phyloP scores from a whole-genome alignment of 1,140 invertebrate species.

The Chlorops oryzae region DNA sequence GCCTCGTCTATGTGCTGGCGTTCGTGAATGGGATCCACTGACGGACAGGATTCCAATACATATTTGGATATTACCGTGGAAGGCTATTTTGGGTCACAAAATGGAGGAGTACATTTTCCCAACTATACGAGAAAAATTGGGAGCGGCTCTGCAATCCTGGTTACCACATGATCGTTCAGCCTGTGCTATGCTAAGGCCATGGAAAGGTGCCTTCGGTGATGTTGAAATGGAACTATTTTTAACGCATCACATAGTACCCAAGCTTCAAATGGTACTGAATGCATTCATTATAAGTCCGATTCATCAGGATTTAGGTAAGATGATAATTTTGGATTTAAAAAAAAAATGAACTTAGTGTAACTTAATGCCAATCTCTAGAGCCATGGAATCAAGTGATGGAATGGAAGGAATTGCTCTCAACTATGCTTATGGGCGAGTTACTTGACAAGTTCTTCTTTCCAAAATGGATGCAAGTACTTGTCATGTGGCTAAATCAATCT shows the following conservation, averaged over 20 bases:
- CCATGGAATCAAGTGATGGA: constrained; percentile 82
- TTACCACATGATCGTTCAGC: constrained; percentile 89
- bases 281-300: constrained; percentile 79
- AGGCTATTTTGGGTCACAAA: constrained; percentile 46
- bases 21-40: constrained; percentile 90
- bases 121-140: constrained; percentile 86
- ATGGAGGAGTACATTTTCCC: constrained; percentile 81
- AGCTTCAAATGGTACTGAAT: constrained; percentile 68
- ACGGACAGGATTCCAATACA: constrained; percentile 91
- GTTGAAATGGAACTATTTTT: constrained; percentile 80
- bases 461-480: constrained; percentile 75
- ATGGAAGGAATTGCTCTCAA: constrained; percentile 74
- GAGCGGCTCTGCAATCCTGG: constrained; percentile 82
- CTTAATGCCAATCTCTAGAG: constrained; percentile 34
- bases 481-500: constrained; percentile 73
- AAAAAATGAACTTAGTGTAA: background rate
- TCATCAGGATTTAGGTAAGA: constrained; percentile 66
- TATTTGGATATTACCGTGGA: constrained; percentile 95
- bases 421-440: constrained; percentile 62
- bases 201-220: constrained; percentile 78
- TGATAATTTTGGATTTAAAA: constrained; percentile 3
- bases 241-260: constrained; percentile 85
- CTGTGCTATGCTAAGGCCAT: constrained; percentile 84
- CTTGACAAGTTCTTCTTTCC: constrained; percentile 84
- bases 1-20: constrained; percentile 71